Percentiles rank a stretch among this genome's conserved stretches.
Evolutionary conservation across 2,113 vertebrate species (phyloP).

Genomic region (Taxidea taxus): DNA sequence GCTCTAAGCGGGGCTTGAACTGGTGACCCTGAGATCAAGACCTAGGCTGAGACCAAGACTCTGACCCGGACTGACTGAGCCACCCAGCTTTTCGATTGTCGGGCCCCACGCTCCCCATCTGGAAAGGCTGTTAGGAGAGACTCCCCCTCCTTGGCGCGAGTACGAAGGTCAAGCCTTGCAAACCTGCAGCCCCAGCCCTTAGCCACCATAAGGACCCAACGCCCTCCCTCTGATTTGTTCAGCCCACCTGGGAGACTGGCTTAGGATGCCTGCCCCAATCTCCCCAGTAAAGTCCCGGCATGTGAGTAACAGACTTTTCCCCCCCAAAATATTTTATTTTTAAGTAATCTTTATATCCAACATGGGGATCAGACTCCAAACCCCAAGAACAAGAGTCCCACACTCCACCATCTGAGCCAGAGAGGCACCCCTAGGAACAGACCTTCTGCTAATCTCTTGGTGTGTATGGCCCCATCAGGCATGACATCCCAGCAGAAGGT

Average conservation of each 20-base stretch:
- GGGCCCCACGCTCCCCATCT: too few species aligned
- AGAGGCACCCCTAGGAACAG: too few species aligned
- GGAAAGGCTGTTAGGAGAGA: not conserved
- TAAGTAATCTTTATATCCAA: too few species aligned
- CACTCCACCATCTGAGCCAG: too few species aligned
- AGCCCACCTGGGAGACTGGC: not conserved
- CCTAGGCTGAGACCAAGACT: too few species aligned
- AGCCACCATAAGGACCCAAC: not conserved
- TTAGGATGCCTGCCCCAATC: too few species aligned
- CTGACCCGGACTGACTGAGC: too few species aligned
- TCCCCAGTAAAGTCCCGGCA: not conserved
- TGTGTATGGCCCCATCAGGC: too few species aligned
- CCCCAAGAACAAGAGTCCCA: too few species aligned
- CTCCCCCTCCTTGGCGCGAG: not conserved
- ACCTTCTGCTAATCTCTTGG: not conserved
- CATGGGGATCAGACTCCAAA: too few species aligned
- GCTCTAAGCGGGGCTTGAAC: not conserved
- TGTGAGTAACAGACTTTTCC: not conserved
- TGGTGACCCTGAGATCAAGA: not conserved
- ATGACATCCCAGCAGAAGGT: accelerated
- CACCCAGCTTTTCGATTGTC: not conserved
- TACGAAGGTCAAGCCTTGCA: not conserved
- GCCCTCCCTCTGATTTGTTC: not conserved
- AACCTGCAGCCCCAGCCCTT: not conserved
- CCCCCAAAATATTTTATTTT: too few species aligned